Conservation (phyloP, 2,797 vertebrate genomes). For the Argya squamiceps region DNA sequence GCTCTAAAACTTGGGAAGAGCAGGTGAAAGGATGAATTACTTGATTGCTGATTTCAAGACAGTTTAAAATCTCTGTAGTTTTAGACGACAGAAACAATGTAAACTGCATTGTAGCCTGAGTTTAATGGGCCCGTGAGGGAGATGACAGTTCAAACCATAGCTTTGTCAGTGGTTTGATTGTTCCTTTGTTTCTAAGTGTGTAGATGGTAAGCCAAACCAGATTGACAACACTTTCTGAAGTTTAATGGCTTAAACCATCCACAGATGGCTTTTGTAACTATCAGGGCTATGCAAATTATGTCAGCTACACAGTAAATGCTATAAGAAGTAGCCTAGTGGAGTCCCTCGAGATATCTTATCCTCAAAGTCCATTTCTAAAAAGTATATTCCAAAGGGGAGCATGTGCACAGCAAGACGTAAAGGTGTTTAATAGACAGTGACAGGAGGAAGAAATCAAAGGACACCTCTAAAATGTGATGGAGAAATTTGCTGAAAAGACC, state of each 20-base stretch:
- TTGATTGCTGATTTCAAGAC: not conserved
- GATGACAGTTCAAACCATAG: not conserved
- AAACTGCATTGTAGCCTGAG: not conserved
- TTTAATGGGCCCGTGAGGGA: not conserved
- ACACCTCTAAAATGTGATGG: not conserved
- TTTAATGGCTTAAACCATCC: not conserved
- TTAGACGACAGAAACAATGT: not conserved
- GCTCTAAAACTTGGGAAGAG: not conserved
- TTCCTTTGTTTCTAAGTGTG: not conserved
- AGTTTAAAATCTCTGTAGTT: not conserved
- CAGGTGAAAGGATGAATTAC: not conserved
- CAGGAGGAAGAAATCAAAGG: not conserved
- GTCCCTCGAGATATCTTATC: not conserved
- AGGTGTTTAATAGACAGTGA: not conserved
- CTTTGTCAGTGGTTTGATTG: not conserved
- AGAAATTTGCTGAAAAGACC: not conserved
- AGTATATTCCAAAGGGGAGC: not conserved
- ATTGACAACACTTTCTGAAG: not conserved
- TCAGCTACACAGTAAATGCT: not conserved
- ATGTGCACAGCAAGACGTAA: not conserved
- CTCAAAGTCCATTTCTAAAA: not conserved
- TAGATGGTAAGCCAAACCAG: not conserved
- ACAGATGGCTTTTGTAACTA: not conserved
- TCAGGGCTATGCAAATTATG: not conserved
- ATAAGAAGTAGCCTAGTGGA: not conserved